These are phyloP conservation scores for Oxyura jamaicensis DNA, from an alignment of 2,113 vertebrate species.

Conservation along the genomic window DNA sequence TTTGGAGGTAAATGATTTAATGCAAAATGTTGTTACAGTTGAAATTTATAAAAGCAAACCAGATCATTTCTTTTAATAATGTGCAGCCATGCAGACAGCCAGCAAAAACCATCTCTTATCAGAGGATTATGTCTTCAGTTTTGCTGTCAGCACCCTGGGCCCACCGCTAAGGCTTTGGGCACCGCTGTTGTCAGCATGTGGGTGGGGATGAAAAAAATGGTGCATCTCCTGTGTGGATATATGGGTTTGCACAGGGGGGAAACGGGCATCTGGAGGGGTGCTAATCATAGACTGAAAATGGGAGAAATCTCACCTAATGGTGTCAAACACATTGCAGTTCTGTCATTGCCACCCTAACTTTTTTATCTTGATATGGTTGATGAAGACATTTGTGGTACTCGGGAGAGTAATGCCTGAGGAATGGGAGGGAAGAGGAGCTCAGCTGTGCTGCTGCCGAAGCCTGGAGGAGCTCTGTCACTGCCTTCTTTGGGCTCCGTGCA, in stretches of 20 bases:
- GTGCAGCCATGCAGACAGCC: background rate
- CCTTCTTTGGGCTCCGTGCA: background rate
- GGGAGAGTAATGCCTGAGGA: background rate
- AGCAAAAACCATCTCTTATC: background rate
- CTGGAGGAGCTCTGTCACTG: background rate
- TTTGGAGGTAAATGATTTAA: background rate
- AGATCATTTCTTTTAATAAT: background rate
- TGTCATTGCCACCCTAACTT: background rate
- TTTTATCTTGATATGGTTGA: background rate
- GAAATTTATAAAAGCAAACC: background rate
- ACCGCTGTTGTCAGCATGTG: background rate
- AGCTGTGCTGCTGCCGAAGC: background rate
- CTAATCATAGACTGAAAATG: background rate
- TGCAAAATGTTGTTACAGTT: background rate
- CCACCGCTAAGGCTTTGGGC: rapidly evolving
- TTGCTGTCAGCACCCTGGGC: background rate
- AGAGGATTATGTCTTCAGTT: background rate
- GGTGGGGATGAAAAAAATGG: background rate
- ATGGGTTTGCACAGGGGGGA: background rate
- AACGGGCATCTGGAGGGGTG: background rate
- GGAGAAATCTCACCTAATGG: background rate
- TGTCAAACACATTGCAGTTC: background rate
- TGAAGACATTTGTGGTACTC: background rate
- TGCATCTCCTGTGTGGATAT: background rate
- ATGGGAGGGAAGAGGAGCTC: background rate